Evolutionary conservation across 1,140 invertebrate species (phyloP), one percentile per base, ranked within the genome.

Genomic region (Drosophila varians): DNA sequence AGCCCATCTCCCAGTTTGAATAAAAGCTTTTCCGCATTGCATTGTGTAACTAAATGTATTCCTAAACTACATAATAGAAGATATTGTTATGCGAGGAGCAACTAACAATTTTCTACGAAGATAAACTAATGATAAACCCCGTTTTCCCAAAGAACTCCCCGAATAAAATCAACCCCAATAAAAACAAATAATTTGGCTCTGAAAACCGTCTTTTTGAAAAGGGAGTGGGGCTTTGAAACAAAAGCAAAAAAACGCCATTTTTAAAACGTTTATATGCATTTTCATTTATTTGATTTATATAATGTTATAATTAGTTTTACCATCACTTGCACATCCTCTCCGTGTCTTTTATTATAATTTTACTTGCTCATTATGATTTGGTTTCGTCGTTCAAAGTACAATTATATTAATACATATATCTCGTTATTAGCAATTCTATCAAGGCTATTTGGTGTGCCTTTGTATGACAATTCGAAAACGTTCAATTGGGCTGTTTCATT

Each of bases 231-330:
- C n/a, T n/a, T n/a, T n/a, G n/a, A n/a, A n/a, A n/a, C n/a, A n/a
- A n/a, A n/a, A n/a, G n/a, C n/a, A n/a, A n/a, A n/a, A 38, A 69
- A 70, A 57, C 21, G 47, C 4, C 18, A 18, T 23, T 40, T 48
- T 86, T 82, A 87, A 84, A 89, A 84, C 84, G 78, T 88, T 89
- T 88, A 88, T 89, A 89, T 80, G 83, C 54, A 77, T 79, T 83
- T 88, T 83, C 65, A 76, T 88, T 89, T 89, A 88, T 88, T 88
- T 69, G 72, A 83, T 74, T 88, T 75, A 66, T 84, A 86, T 68
- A 79, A 56, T 86, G 74, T 83, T 79, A 69, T 62, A 64, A 31
- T 78, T 61, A 58, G 45, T 61, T 75, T 65, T 82, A 84, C 65
- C 75, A 84, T 86, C 79, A 79, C 57, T 86, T 75, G 28, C 68